Percentiles rank a stretch among this genome's conserved stretches.
phyloP scores from a whole-genome alignment of 1,140 invertebrate species.

The Himalopsyche phryganea region DNA sequence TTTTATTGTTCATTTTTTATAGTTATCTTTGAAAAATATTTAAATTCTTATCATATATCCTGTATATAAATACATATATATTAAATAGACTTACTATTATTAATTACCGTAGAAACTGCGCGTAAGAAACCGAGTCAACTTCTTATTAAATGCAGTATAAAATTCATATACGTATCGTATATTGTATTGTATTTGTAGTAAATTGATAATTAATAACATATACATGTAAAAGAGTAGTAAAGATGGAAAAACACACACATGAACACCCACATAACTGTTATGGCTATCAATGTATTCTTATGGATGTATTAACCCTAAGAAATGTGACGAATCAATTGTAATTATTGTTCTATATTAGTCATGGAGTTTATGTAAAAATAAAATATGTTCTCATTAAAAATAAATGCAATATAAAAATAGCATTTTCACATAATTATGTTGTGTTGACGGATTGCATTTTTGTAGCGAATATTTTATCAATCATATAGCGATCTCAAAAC shows the following conservation, averaged over 20 bases:
- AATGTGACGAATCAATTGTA: constrained; percentile 17
- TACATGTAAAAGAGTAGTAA: constrained; percentile 32
- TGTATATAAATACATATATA: constrained; percentile 25
- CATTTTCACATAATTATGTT: constrained; percentile 8
- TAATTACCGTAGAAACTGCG: constrained; percentile 23
- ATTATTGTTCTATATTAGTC: constrained; percentile 18
- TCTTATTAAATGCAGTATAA: constrained; percentile 23
- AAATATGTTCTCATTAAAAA: constrained; percentile 10
- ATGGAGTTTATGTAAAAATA: constrained; percentile 17
- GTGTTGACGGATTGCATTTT: too few species aligned
- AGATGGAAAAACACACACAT: constrained; percentile 19
- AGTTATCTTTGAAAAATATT: constrained; percentile 29
- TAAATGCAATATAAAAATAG: constrained; percentile 18
- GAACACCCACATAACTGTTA: constrained; percentile 14
- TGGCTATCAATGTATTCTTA: constrained; percentile 11
- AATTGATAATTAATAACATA: constrained; percentile 30
- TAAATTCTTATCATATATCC: constrained; percentile 25
- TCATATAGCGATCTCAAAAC: too few species aligned
- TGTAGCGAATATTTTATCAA: too few species aligned
- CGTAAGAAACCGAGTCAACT: constrained; percentile 9
- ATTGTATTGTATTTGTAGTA: constrained; percentile 32
- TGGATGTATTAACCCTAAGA: constrained; percentile 21
- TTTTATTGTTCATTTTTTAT: constrained; percentile 25
- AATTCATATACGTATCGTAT: constrained; percentile 33
- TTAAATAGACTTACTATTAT: constrained; percentile 1